Evolutionary conservation across 1,140 invertebrate genomes (phyloP).

Genomic region (Drosophila orosa): DNA sequence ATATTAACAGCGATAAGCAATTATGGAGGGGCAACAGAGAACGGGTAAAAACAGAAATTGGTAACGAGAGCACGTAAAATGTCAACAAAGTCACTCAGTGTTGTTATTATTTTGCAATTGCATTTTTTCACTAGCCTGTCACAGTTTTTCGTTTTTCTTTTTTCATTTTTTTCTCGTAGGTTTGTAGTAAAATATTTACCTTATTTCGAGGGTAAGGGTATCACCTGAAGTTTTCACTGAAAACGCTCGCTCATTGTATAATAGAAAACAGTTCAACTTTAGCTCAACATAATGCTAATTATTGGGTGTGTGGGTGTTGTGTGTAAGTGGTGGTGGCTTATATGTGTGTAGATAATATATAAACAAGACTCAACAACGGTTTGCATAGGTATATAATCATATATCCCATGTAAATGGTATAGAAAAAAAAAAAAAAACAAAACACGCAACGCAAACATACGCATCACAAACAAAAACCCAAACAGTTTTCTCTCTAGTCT

Average conservation of each 20-base stretch:
- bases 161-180: constrained; percentile 14
- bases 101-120: constrained; percentile 46
- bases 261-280: constrained; percentile 23
- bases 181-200: constrained; percentile 75
- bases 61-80: constrained; percentile 47
- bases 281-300: constrained; percentile 74
- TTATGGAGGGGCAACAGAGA: constrained; percentile 64
- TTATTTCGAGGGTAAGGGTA: constrained; percentile 70
- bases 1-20: constrained; percentile 72
- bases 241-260: constrained; percentile 73
- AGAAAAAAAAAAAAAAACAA: constrained; percentile 44
- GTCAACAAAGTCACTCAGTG: constrained; percentile 40
- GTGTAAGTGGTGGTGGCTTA: constrained; percentile 45
- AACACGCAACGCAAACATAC: constrained; percentile 52
- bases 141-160: constrained; percentile 20
- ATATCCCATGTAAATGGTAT: constrained; percentile 40
- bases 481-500: constrained; percentile 34
- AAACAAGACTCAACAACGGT: constrained; percentile 79
- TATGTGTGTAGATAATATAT: constrained; percentile 61
- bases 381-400: constrained; percentile 48
- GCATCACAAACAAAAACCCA: constrained; percentile 52
- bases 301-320: constrained; percentile 43
- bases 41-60: constrained; percentile 56
- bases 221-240: constrained; percentile 78
- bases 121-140: constrained; percentile 73